Evolutionary conservation across 1,140 invertebrate species (phyloP), one percentile per base, ranked within the genome.

Genomic region (Andricus grossulariae): DNA sequence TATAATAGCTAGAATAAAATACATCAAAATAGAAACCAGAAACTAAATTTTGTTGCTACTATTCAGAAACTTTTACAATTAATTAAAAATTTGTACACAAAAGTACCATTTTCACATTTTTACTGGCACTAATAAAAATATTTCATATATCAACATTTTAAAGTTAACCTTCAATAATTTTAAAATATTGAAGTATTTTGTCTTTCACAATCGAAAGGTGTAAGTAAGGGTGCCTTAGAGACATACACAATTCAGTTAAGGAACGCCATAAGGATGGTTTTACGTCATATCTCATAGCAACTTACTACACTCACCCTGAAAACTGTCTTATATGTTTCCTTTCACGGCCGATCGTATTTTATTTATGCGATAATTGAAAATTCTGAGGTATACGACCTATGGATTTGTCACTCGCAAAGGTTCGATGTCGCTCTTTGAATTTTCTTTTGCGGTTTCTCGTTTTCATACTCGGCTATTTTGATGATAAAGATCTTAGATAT

Each of bases 301-400:
- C 4, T 25, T 76, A 75, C 66, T 79, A 71, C 73, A 52, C 57
- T 60, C 74, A 74, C 73, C 71, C 51, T 54, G 19, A 76, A 76
- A 45, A 49, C 74, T n/a, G 51, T 72, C 21, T 60, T 60, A 15
- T 21, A 60, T 25, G 19, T 60, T 32, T 60, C 32, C 57, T 60
- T 21, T 25, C 78, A 45, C 51, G 51, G 72, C 45, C 54, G 52
- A 45, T 80, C 73, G 84, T 89, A 85, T 87, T 86, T 89, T 89
- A 89, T 89, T 88, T 86, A 89, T 39, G 52, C 78, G 70, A 88
- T 88, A 89, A 88, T 88, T 87, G 85, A 88, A 87, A 88, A 88
- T 89, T 89, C 87, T 78, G 79, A 77, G 78, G 81, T 79, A 84
- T 86, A 87, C 82, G 85, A 85, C 82, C 85, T 80, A 89, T 89